Percentiles rank a stretch among this genome's conserved stretches.
Conservation (phyloP, 2,888 invertebrate genomes). For the Lagria hirta region DNA sequence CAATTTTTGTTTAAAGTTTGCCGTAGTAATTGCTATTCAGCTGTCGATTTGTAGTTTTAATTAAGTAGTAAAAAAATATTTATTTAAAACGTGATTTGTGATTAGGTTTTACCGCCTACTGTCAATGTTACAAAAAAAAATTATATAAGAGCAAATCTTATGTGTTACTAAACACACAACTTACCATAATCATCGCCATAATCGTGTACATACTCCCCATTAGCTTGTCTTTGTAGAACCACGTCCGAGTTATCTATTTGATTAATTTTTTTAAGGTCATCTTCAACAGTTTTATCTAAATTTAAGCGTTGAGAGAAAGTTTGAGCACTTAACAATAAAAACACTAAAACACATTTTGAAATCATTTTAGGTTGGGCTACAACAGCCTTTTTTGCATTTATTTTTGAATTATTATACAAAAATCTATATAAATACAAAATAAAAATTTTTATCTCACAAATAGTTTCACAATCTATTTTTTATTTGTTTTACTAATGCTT, state of each 20-base stretch:
- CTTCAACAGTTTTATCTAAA: constrained; percentile 3
- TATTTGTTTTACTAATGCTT: constrained; percentile 10
- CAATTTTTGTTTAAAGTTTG: too few relatives aligned
- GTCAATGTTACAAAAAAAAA: too few relatives aligned
- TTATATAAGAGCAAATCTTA: constrained; percentile 18
- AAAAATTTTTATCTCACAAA: constrained; percentile 1
- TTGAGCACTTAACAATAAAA: constrained; percentile 9
- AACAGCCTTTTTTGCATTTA: constrained; percentile 3
- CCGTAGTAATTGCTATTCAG: too few relatives aligned
- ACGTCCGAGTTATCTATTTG: constrained; percentile 23
- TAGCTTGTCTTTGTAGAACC: constrained; percentile 21
- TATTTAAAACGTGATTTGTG: too few relatives aligned
- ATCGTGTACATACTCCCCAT: constrained; percentile 36
- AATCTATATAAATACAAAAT: constrained; percentile 6
- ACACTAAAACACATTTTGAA: constrained; percentile 18
- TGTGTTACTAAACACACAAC: constrained; percentile 30
- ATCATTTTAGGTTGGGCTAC: constrained; percentile 11
- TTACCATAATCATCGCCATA: constrained; percentile 44
- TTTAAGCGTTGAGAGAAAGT: constrained; percentile 11
- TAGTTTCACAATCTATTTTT: constrained; percentile 8
- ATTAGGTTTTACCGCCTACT: too few relatives aligned
- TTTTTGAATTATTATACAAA: background rate
- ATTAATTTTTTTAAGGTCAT: constrained; percentile 3
- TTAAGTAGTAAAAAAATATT: too few relatives aligned
- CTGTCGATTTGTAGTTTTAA: too few relatives aligned